Conservation (phyloP, 2,113 vertebrate genomes). For the Perca fluviatilis region DNA sequence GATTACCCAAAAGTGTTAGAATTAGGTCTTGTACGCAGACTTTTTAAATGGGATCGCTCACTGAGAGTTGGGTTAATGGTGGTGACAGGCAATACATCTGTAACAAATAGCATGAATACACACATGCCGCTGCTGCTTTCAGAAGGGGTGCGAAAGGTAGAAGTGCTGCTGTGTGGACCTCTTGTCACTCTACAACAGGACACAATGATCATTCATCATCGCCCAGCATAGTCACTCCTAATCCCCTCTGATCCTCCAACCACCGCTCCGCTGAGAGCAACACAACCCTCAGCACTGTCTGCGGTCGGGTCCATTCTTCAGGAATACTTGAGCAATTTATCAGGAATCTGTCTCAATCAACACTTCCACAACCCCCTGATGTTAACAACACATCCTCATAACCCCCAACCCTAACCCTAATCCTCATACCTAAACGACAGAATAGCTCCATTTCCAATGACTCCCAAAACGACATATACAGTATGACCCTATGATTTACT, state of each 20-base stretch:
- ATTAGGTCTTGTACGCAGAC: slow-evolving; percentile 17
- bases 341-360: slow-evolving; percentile 29
- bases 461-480: too few species aligned
- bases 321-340: slow-evolving; percentile 2
- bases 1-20: background rate
- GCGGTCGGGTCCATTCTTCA: background rate
- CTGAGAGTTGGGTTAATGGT: slow-evolving; percentile 7
- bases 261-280: background rate
- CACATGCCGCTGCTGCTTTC: background rate
- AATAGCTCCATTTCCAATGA: too few species aligned
- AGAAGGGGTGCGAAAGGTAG: background rate
- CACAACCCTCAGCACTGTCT: slow-evolving; percentile 7
- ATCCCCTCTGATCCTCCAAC: slow-evolving; percentile 31
- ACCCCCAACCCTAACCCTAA: too few species aligned
- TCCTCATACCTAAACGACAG: too few species aligned
- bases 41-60: background rate
- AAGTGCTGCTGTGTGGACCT: background rate
- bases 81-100: slow-evolving; percentile 17
- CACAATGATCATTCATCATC: slow-evolving; percentile 35
- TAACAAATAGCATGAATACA: background rate
- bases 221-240: background rate
- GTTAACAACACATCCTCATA: too few species aligned
- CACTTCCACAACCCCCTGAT: background rate
- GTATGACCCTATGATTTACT: too few species aligned
- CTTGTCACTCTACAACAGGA: background rate